A percentile compares a stretch with the other conserved stretches of the same genome.
phyloP scores from a whole-genome alignment of 2,797 vertebrate genomes.

The Oreochromis mossambicus region DNA sequence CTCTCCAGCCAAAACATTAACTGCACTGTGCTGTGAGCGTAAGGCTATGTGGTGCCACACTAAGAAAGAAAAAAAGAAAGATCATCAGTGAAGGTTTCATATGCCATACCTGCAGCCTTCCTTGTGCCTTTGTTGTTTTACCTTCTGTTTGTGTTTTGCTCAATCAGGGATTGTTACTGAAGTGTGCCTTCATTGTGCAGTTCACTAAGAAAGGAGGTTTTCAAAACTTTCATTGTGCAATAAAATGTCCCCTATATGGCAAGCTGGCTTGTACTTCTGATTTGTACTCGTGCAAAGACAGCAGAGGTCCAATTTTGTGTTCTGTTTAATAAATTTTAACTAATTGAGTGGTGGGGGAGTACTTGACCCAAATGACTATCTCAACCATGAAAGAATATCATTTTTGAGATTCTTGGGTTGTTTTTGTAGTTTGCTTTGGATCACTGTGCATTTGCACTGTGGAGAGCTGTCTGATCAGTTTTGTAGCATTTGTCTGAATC shows the following conservation, averaged over 20 bases:
- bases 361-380: neutral
- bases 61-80: rapidly evolving
- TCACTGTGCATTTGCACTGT: neutral
- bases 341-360: neutral
- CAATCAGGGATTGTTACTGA: neutral
- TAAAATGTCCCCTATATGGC: neutral
- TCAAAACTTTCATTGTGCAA: neutral
- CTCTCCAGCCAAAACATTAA: neutral
- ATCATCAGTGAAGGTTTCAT: neutral
- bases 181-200: neutral
- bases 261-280: neutral
- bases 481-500: neutral
- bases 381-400: neutral
- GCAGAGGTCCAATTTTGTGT: neutral
- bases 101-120: neutral
- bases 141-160: neutral
- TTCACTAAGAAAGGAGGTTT: neutral
- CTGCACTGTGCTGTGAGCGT: neutral
- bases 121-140: neutral
- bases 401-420: neutral
- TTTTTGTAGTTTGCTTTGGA: neutral
- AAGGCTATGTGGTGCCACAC: neutral
- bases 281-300: neutral
- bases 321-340: neutral
- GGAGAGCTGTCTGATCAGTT: neutral